Base-by-base conservation (phyloP, 2,888 invertebrate genomes). In the Harmothoe impar region DNA sequence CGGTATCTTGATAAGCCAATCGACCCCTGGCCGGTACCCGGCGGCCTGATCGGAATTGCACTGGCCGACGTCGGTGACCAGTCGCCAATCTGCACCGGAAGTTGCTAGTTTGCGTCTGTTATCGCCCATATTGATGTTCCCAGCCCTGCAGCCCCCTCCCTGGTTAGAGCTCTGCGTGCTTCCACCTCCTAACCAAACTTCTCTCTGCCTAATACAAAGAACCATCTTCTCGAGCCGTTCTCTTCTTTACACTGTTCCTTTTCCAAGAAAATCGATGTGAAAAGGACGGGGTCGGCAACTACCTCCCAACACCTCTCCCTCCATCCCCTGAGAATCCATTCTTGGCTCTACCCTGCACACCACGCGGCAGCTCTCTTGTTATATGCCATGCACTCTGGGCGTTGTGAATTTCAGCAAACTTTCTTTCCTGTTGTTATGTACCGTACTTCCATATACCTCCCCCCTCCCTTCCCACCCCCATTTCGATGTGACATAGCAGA, bases 31-130 rank as follows among this genome's bases (percentile, higher is more conserved):
- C 29, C 86, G 29, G 86, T 86, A 86, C 56, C 86, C 25, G 86
- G 31, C 56, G 29, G 56, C 54, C 56, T 86, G 86, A 86, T 86
- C 86, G 86, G 86, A 81, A 81, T 81, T 81, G 81, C 86, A 86
- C 86, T 86, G 54, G 31, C 86, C 86, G 31, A 54, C 54, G 54
- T 25, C 86, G 25, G 86, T 52, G 52, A 31, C 29, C 54, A 31
- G 29, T 25, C 25, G 29, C 86, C 86, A 54, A 25, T 86, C 54
- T 86, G 54, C 52, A 54, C 86, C 56, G 86, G 56, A 54, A 52
- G 56, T 56, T 25, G 86, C n/a, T 54, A 54, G 86, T 23, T n/a
- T 25, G 86, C 54, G 31, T 15, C 54, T 29, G 86, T 86, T 56
- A 86, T 52, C 86, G 52, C 31, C 54, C 52, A 52, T 52, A 86